Evolutionary conservation across 2,888 invertebrate genomes (phyloP).

Genomic region (Caenorhabditis parvicauda): DNA sequence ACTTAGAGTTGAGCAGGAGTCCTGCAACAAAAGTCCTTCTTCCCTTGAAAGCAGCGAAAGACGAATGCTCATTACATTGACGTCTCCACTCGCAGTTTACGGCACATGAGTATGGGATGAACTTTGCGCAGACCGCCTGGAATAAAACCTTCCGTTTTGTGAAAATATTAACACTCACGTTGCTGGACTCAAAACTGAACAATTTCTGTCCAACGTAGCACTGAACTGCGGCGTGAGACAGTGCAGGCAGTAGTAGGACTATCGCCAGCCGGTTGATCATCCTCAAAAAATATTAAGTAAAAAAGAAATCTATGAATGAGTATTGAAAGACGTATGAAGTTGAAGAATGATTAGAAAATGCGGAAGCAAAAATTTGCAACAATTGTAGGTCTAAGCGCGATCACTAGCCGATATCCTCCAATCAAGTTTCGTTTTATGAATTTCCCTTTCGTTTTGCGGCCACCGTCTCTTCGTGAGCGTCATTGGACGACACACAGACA

Average conservation of each 20-base stretch:
- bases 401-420: no score
- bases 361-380: no score
- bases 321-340: no score
- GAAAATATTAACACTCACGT: constrained; percentile 28
- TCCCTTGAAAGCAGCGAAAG: constrained; percentile 51
- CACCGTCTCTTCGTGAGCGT: no score
- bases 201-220: constrained; percentile 60
- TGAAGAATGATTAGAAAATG: no score
- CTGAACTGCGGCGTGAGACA: constrained; percentile 41
- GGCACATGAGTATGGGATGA: constrained; percentile 52
- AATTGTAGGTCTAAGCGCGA: no score
- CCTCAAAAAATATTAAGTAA: neutral
- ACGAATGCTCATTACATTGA: constrained; percentile 42
- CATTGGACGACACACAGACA: no score
- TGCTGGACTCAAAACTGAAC: constrained; percentile 57
- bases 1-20: constrained; percentile 52
- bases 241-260: constrained; percentile 19
- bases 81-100: constrained; percentile 55
- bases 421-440: no score
- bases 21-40: constrained; percentile 58
- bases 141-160: constrained; percentile 7
- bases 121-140: constrained; percentile 58
- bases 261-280: constrained; percentile 24
- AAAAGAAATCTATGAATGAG: no score
- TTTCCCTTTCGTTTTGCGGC: no score